phyloP scores from a whole-genome alignment of 2,113 vertebrate species.

The Machaerirhynchus nigripectus region DNA sequence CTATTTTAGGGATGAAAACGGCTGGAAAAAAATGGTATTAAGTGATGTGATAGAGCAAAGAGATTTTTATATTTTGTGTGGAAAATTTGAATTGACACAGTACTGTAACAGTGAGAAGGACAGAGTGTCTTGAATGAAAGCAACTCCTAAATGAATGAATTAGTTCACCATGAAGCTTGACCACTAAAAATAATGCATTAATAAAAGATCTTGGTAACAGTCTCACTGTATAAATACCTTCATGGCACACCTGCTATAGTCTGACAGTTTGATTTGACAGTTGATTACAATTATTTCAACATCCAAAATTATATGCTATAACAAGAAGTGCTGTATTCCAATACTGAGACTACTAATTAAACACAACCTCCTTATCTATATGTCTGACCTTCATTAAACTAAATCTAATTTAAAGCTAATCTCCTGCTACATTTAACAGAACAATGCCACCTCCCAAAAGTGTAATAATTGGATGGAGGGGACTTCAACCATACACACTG shows the following conservation, averaged over 20 bases:
- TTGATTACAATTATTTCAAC: background rate
- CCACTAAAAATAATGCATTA: background rate
- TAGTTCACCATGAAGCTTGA: background rate
- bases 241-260: background rate
- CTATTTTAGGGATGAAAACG: background rate
- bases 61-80: background rate
- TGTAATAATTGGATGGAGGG: background rate
- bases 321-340: slow-evolving; percentile 13
- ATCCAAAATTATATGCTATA: background rate
- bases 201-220: background rate
- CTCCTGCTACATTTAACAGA: slow-evolving; percentile 16
- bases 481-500: background rate
- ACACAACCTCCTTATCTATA: background rate
- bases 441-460: background rate
- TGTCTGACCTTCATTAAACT: background rate
- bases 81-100: background rate
- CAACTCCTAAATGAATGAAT: background rate
- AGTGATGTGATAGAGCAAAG: background rate
- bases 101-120: background rate
- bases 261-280: background rate
- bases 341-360: background rate
- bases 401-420: slow-evolving; percentile 29
- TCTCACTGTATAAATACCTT: background rate
- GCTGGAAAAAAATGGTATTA: background rate
- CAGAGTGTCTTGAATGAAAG: background rate